Conservation (phyloP, 2,888 invertebrate species). For the Leucophenga montana region DNA sequence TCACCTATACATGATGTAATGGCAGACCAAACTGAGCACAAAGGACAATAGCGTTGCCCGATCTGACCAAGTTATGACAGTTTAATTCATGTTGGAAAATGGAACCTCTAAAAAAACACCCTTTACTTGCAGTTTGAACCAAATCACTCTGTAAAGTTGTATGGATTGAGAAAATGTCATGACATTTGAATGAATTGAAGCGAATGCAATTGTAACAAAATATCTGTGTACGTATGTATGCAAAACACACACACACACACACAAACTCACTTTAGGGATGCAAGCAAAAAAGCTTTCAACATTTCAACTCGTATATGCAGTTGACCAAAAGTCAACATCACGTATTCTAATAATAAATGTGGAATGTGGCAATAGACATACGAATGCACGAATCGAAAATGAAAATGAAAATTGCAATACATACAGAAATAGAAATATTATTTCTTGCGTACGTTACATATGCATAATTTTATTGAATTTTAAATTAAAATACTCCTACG, state of each 20-base stretch:
- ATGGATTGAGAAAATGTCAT: constrained; percentile 6
- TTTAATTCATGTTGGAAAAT: too few relatives aligned
- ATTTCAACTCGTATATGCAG: not conserved
- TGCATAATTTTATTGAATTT: too few relatives aligned
- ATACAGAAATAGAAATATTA: too few relatives aligned
- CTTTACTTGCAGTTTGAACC: not conserved
- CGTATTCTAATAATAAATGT: constrained; percentile 11
- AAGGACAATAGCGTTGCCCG: too few relatives aligned
- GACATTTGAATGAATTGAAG: constrained; percentile 17
- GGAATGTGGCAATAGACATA: constrained; percentile 18
- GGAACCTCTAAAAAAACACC: too few relatives aligned
- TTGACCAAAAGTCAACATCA: constrained; percentile 23
- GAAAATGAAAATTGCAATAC: too few relatives aligned
- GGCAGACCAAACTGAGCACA: too few relatives aligned
- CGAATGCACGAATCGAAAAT: not conserved
- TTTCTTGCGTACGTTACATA: too few relatives aligned
- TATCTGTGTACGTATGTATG: not conserved
- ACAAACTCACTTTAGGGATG: not conserved
- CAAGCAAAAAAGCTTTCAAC: not conserved
- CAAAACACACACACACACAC: not conserved
- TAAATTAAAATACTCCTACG: too few relatives aligned
- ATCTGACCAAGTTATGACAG: too few relatives aligned
- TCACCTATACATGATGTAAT: too few relatives aligned
- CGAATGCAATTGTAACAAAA: constrained; percentile 9
- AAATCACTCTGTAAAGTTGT: not conserved